These are phyloP conservation scores for Aporophyla nigra DNA, from an alignment of 2,888 invertebrate species.

Conservation along the genomic window DNA sequence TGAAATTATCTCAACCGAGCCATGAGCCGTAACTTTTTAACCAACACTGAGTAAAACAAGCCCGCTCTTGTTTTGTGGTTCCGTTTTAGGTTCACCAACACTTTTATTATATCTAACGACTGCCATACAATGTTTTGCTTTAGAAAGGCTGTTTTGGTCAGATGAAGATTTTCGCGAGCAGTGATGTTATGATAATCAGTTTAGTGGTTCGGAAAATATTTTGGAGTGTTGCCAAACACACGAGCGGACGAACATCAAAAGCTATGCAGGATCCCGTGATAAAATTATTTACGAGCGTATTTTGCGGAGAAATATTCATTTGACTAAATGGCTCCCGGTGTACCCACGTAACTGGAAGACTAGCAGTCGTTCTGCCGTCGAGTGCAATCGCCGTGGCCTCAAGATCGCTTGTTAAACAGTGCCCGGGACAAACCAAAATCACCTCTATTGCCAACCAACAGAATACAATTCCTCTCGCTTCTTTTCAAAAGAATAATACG, in stretches of 20 bases:
- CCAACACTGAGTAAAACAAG: constrained; percentile 39
- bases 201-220: constrained; percentile 60
- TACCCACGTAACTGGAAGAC: constrained; percentile 59
- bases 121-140: constrained; percentile 10
- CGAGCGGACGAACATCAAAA: constrained; percentile 24
- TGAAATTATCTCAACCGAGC: constrained; percentile 46
- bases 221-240: constrained; percentile 50
- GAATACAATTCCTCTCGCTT: constrained; percentile 42
- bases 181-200: constrained; percentile 41
- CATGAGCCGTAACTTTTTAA: constrained; percentile 53
- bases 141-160: constrained; percentile 10
- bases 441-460: constrained; percentile 53
- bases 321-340: constrained; percentile 62
- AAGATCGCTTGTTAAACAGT: constrained; percentile 75
- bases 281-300: constrained; percentile 32
- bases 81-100: constrained; percentile 20
- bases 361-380: constrained; percentile 63
- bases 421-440: constrained; percentile 52
- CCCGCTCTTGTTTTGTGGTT: constrained; percentile 27
- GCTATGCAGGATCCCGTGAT: constrained; percentile 28
- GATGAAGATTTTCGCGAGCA: constrained; percentile 34
- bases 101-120: constrained; percentile 13
- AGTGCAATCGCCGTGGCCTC: constrained; percentile 72
- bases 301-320: constrained; percentile 61
- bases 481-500: constrained; percentile 67